phyloP scores from a whole-genome alignment of 2,888 invertebrate species.

The Theretra japonica region DNA sequence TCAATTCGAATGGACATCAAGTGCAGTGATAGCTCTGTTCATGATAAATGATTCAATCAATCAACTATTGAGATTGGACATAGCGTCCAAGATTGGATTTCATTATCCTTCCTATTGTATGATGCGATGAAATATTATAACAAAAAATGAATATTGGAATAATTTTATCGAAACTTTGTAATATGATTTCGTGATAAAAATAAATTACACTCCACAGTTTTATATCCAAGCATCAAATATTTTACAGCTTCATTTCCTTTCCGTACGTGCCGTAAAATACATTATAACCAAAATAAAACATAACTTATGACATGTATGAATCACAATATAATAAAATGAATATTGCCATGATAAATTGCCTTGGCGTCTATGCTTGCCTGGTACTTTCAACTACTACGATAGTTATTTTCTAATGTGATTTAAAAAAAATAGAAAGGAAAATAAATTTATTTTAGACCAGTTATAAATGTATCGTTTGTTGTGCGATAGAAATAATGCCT shows the following conservation, averaged over 20 bases:
- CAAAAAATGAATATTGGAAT: too few species aligned
- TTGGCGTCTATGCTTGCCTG: neutral
- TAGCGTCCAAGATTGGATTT: neutral
- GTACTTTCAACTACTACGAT: neutral
- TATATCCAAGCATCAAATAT: slow-evolving; percentile 8
- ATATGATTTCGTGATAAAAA: neutral
- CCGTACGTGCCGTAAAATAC: neutral
- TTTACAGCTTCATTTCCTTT: slow-evolving; percentile 14
- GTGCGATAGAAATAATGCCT: too few species aligned
- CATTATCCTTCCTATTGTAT: too few species aligned
- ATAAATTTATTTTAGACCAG: too few species aligned
- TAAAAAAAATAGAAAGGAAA: too few species aligned
- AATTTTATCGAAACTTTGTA: neutral
- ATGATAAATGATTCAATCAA: neutral
- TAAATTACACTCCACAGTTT: neutral
- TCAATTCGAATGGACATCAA: neutral
- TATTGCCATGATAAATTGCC: neutral
- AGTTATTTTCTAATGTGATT: too few species aligned
- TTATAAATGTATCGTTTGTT: too few species aligned
- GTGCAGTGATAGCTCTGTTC: neutral
- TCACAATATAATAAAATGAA: neutral
- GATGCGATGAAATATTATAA: too few species aligned
- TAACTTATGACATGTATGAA: neutral
- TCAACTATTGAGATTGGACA: neutral
- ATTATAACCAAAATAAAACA: neutral